Percentiles rank a stretch among this genome's conserved stretches.
Evolutionary conservation across 2,797 vertebrate genomes (phyloP).

Genomic region (Staurois parvus): DNA sequence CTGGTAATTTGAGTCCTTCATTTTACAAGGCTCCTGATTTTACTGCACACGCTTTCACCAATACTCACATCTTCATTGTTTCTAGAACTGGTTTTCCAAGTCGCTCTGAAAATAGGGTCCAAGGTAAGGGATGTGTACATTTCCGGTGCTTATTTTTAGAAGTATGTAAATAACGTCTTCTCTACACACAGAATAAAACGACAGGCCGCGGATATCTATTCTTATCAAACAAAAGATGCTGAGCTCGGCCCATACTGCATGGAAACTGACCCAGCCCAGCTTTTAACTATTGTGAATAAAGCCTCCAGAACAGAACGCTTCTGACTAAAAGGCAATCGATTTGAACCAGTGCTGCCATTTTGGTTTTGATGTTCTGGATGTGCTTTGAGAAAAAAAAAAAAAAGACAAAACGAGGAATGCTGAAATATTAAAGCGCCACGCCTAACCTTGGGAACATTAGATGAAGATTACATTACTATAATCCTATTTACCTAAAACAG

Average conservation of each 20-base stretch:
- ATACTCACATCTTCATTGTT: not conserved
- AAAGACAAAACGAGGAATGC: not conserved
- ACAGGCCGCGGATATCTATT: slow-evolving; percentile 7
- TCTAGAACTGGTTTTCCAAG: slow-evolving; percentile 51
- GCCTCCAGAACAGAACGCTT: not conserved
- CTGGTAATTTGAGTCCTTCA: too few relatives aligned
- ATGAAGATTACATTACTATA: not conserved
- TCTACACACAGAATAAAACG: slow-evolving; percentile 26
- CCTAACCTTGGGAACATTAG: not conserved
- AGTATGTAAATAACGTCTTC: slow-evolving; percentile 21
- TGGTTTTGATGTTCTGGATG: not conserved
- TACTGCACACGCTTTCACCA: not conserved
- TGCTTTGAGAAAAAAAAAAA: not conserved
- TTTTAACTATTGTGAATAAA: not conserved
- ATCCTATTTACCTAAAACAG: not conserved
- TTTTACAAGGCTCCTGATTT: not conserved
- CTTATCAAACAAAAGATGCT: slow-evolving; percentile 16
- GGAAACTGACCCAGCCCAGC: not conserved
- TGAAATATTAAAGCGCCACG: not conserved
- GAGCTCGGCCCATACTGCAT: not conserved
- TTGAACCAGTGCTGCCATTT: not conserved
- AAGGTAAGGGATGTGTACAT: slow-evolving; percentile 13
- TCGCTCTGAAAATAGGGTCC: slow-evolving; percentile 20
- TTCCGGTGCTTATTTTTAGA: slow-evolving; percentile 17
- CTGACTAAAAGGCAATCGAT: not conserved